Evolutionary conservation across 1,140 invertebrate genomes (phyloP).

Genomic region (Drosophila oshimai): DNA sequence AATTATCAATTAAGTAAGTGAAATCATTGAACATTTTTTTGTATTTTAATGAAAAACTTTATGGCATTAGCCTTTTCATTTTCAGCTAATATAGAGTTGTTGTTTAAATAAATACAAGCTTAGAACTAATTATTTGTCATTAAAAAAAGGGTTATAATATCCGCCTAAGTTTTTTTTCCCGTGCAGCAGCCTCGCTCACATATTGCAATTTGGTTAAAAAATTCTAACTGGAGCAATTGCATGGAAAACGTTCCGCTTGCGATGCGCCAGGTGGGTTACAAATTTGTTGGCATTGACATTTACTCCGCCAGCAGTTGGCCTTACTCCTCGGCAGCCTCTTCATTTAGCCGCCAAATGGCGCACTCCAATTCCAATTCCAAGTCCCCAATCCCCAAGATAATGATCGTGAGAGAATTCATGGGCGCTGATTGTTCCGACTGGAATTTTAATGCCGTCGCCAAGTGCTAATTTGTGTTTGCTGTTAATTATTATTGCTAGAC

Average conservation of each 20-base stretch:
- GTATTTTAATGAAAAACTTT: no score
- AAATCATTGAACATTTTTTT: no score
- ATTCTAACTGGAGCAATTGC: conserved; percentile 70
- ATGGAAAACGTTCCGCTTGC: background rate
- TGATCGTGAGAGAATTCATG: conserved; percentile 73
- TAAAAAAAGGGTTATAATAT: no score
- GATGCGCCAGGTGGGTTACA: conserved; percentile 26
- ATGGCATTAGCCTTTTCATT: no score
- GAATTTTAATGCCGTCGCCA: conserved; percentile 64
- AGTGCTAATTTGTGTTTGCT: conserved; percentile 67
- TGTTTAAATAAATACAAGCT: no score
- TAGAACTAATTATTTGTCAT: no score
- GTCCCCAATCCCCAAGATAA: conserved; percentile 51
- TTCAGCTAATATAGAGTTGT: no score
- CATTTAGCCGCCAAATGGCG: conserved; percentile 37
- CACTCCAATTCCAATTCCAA: conserved; percentile 33
- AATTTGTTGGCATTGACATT: conserved; percentile 73
- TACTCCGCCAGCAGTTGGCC: conserved; percentile 35
- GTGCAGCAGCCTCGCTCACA: conserved; percentile 6
- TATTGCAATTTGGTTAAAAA: conserved; percentile 61
- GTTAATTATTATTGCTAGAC: conserved; percentile 55
- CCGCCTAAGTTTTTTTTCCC: background rate
- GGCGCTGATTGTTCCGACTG: conserved; percentile 46
- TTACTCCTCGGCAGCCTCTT: conserved; percentile 17
- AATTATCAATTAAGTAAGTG: no score